phyloP scores from a whole-genome alignment of 2,797 vertebrate genomes.

The Phalanger gymnotis region DNA sequence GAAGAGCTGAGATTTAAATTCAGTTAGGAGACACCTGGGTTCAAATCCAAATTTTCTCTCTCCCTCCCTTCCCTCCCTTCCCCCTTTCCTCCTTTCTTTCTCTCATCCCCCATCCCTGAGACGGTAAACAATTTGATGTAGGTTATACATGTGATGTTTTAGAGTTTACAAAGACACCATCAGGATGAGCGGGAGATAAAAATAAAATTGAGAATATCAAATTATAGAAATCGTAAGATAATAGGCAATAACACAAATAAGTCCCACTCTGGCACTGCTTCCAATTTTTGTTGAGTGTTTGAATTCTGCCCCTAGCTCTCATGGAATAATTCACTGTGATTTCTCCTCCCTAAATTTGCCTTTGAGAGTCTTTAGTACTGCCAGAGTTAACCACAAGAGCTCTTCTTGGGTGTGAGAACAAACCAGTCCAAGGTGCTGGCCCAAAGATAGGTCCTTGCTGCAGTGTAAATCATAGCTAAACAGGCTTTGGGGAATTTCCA shows the following conservation, averaged over 20 bases:
- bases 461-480: slow-evolving; percentile 31
- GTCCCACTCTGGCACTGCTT: background rate
- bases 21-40: background rate
- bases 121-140: background rate
- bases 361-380: slow-evolving; percentile 48
- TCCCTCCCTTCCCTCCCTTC: too few species aligned
- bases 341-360: slow-evolving; percentile 52
- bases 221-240: background rate
- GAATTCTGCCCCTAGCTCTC: slow-evolving; percentile 43
- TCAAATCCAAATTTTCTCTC: background rate
- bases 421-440: slow-evolving; percentile 48
- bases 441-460: slow-evolving; percentile 49
- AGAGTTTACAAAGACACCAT: background rate
- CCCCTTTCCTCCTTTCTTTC: background rate
- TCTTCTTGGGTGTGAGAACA: slow-evolving; percentile 56
- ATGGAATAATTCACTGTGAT: slow-evolving; percentile 41
- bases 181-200: background rate
- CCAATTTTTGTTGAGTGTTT: background rate
- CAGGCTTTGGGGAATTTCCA: slow-evolving; percentile 22
- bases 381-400: slow-evolving; percentile 59
- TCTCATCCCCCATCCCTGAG: background rate
- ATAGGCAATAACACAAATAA: background rate
- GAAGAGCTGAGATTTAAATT: background rate
- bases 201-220: background rate
- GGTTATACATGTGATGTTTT: background rate